Conservation (phyloP, 2,797 vertebrate species). For the Aselliscus stoliczkanus region DNA sequence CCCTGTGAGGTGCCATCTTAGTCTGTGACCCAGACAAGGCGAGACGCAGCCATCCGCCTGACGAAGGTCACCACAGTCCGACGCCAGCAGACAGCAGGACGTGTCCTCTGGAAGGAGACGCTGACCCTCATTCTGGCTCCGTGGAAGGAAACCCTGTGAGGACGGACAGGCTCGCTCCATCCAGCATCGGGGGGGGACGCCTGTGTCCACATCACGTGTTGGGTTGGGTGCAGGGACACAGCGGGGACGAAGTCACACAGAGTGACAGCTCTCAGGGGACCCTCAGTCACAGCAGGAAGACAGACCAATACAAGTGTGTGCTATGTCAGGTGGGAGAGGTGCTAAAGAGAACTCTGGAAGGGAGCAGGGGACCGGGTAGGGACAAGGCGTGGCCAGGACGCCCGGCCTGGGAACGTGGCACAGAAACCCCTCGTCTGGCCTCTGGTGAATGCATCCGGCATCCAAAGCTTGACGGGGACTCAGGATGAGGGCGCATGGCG, state of each 20-base stretch:
- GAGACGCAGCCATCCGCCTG: neutral
- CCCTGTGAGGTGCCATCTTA: fast-evolving
- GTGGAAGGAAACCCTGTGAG: neutral
- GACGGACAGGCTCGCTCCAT: neutral
- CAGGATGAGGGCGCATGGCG: neutral
- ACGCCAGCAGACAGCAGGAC: too few relatives aligned
- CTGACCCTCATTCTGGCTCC: neutral
- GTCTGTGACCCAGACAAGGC: neutral
- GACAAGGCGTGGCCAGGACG: too few relatives aligned
- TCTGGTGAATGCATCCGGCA: too few relatives aligned
- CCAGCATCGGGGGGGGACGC: neutral
- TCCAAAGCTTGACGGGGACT: neutral
- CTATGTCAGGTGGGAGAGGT: neutral
- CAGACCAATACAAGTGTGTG: fast-evolving
- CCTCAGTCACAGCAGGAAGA: neutral
- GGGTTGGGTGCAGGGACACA: neutral
- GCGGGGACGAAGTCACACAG: neutral
- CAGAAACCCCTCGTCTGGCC: neutral
- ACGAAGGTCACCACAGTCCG: fast-evolving
- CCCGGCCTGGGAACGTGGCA: fast-evolving
- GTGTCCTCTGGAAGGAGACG: too few relatives aligned
- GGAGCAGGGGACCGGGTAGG: too few relatives aligned
- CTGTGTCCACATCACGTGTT: neutral
- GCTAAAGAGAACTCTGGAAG: neutral
- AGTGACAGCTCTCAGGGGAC: neutral